Evolutionary conservation across 2,113 vertebrate species (phyloP), one percentile per base, ranked within the genome.

Genomic region (Nothocercus nigrocapillus): DNA sequence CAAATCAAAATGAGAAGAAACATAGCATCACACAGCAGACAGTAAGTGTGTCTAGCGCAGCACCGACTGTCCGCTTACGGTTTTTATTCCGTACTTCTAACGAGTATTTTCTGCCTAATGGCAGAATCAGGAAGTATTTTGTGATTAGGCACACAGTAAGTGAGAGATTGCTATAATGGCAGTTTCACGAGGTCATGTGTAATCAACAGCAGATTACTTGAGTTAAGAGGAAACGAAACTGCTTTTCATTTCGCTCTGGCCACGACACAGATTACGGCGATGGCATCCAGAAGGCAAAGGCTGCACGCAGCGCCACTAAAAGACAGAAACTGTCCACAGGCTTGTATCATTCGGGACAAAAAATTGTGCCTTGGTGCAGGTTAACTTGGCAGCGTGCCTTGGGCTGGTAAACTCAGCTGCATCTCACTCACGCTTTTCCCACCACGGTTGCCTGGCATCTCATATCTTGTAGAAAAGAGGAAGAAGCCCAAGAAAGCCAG

Each of bases 131-230:
- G 22, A 74, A 53, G 17, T 61, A 51, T n/a, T 86, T 85, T 62
- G 36, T 59, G 45, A 85, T n/a, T 17, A 94, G 70, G 75, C 15
- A 90, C 28, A 85, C 6, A 94, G 45, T 42, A 53, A 85, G 63
- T 1, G 1, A 18, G 72, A 56, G 30, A 86, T 5, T 28, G 20
- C 28, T 70, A 54, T 25, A 80, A 14, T 40, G n/a, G 28, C 84
- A 59, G 49, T 68, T 89, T 93, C 69, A 53, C 4, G 19, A 17
- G 40, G 89, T 90, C 80, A 80, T 58, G 58, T 49, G 59, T 54
- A 95, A 92, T 70, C 56, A 85, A 93, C 25, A 90, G 42, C 67
- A 95, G 61, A 85, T 68, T 67, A 89, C n/a, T 80, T 89, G 54
- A 92, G 44, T 38, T 82, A 70, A 74, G 76, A 79, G 79, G 59